Evolutionary conservation across 2,113 vertebrate genomes (phyloP).

Genomic region (Larimichthys crocea): DNA sequence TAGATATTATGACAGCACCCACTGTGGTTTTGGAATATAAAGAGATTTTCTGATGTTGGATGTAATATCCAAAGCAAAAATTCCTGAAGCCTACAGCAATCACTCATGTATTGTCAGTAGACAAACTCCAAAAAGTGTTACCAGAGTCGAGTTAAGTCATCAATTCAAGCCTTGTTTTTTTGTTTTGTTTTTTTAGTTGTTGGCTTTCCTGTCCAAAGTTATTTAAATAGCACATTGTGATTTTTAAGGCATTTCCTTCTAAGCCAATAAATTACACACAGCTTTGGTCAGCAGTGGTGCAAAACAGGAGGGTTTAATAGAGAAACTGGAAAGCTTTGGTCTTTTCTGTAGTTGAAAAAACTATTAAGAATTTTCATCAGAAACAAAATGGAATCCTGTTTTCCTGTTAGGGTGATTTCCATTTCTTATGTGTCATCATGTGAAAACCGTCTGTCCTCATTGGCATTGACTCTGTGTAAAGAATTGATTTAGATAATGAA

Average conservation of each 20-base stretch:
- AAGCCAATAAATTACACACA: not conserved
- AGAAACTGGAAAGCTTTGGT: constrained; percentile 10
- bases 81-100: not conserved
- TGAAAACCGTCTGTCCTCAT: constrained; percentile 7
- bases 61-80: not conserved
- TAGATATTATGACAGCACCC: not conserved
- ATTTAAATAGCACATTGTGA: not conserved
- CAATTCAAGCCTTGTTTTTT: not conserved
- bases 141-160: not conserved
- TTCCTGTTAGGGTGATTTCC: not conserved
- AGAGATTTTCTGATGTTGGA: constrained; percentile 4
- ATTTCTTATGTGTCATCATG: constrained; percentile 14
- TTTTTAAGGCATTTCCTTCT: not conserved
- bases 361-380: not conserved
- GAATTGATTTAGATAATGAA: constrained; percentile 48
- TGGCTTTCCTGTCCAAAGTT: not conserved
- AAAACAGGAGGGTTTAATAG: not conserved
- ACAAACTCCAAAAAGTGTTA: not conserved
- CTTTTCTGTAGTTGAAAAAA: not conserved
- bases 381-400: not conserved
- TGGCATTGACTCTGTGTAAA: constrained; percentile 26
- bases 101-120: too few relatives aligned
- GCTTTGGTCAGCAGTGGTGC: not conserved
- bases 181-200: not conserved
- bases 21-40: constrained; percentile 4